Evolutionary conservation across 2,113 vertebrate genomes (phyloP), one percentile per base, ranked within the genome.

Genomic region (Gnathonemus longibarbis): DNA sequence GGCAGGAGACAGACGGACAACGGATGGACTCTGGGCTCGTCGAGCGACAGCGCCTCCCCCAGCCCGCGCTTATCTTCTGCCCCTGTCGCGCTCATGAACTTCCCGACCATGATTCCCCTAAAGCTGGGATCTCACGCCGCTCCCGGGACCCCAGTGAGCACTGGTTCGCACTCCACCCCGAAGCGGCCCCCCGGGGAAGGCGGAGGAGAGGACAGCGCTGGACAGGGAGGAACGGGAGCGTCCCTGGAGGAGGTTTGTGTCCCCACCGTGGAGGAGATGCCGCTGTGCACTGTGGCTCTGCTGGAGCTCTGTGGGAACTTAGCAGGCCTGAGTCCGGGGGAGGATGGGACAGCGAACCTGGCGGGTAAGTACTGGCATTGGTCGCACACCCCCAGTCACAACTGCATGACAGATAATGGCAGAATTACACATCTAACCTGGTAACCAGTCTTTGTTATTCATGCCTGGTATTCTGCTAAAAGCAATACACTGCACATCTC

Each of bases 271-370:
- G 91, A 91, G 46, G 93, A 95, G 88, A 94, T 93, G 91, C 92
- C 91, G 11, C 90, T 92, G 91, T 93, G 93, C 31, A 89, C 95
- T 17, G 84, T 94, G 42, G 93, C 93, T 86, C 92, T 95, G 89
- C 93, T 95, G 92, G 94, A 95, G 90, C 95, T 93, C 45, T 94
- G 95, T 86, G 89, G 93, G 88, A 90, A 88, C 89, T 92, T 92
- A 1, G 50, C 94, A 4, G 93, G 92, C n/a, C 90, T 94, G 48
- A 91, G 24, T 35, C 92, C 91, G 21, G 92, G 77, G 89, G 88
- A 87, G 31, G 94, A 95, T 45, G 74, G 92, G 0, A 91, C 92
- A 31, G 90, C 91, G 9, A 93, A 93, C 92, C 91, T 93, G 52
- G 92, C 94, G 46, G 95, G 95, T 96, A 92, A 39, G 94, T 19